Conservation (phyloP, 2,888 invertebrate genomes). For the Polydrusus pterygomalis region DNA sequence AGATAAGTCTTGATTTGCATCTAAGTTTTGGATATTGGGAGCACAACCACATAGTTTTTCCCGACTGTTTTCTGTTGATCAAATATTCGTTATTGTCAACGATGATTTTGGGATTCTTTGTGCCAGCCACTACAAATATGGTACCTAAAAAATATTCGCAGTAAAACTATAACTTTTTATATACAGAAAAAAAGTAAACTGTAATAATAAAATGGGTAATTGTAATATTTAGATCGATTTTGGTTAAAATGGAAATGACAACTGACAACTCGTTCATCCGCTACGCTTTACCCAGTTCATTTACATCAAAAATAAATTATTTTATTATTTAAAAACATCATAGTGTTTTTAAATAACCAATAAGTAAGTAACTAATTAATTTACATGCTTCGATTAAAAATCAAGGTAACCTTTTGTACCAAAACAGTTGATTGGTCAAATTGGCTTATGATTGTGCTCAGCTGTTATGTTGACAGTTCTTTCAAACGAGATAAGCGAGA, state of each 20-base stretch:
- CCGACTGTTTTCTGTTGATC: conserved; percentile 56
- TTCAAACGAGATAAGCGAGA: conserved; percentile 54
- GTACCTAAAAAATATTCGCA: conserved; percentile 53
- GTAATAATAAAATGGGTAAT: too few species aligned
- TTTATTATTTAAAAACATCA: too few species aligned
- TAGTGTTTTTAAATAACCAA: too few species aligned
- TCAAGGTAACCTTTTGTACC: not conserved
- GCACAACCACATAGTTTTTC: conserved; percentile 63
- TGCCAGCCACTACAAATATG: conserved; percentile 57
- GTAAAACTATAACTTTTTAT: too few species aligned
- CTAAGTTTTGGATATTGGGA: conserved; percentile 58
- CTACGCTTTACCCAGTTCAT: too few species aligned
- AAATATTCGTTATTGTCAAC: conserved; percentile 61
- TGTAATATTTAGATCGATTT: too few species aligned
- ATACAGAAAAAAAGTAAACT: too few species aligned
- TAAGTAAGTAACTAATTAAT: too few species aligned
- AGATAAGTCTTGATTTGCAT: conserved; percentile 60
- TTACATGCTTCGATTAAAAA: not conserved
- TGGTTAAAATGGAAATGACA: too few species aligned
- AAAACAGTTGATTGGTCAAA: not conserved
- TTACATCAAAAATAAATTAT: too few species aligned
- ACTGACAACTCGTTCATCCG: too few species aligned
- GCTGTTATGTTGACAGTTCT: conserved; percentile 29
- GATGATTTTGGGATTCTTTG: conserved; percentile 62
- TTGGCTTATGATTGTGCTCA: conserved; percentile 34